Evolutionary conservation across 2,113 vertebrate species (phyloP), one percentile per base, ranked within the genome.

Genomic region (Trichomycterus rosablanca): DNA sequence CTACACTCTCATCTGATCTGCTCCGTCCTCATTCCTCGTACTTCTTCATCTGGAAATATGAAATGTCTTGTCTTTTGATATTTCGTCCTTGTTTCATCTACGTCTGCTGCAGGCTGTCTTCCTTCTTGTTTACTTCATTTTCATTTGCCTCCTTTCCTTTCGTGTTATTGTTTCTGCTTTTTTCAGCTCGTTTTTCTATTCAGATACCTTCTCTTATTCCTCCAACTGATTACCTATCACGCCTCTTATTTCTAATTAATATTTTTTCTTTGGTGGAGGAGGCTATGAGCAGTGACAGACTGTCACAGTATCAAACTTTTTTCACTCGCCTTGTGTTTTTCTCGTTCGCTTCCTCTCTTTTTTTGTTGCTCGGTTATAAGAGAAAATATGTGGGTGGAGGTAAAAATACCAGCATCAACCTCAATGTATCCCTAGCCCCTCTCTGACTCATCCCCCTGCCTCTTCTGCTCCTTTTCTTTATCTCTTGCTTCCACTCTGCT

Each of bases 361-460:
- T 53, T 37, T 11, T 40, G 28, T 46, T 54, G 53, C 61, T 50
- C 51, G 63, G 65, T 70, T 72, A 74, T 61, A 66, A 62, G 59
- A 67, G 68, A 26, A 68, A 68, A 68, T 56, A 51, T 63, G 77
- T 74, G 72, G 70, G 65, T 58, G 59, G 61, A 1, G 11, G 71
- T 76, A 78, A 72, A 72, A 76, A 78, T 78, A 78, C 63, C 54
- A 56, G 62, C 71, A 75, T 73, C 64, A 74, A 59, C 71, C 63
- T 72, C 66, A 74, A 70, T 55, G 28, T 63, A 67, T 64, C 63
- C 72, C 59, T 66, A 63, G 56, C 63, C 34, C 57, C 45, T 59
- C 57, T 59, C 50, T 74, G 69, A 72, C 75, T 74, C 67, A 73
- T 57, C 55, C 61, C 64, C 59, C 64, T 59, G 20, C 26, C 59